Evolutionary conservation across 2,113 vertebrate species (phyloP).

Genomic region (Clupea harengus): DNA sequence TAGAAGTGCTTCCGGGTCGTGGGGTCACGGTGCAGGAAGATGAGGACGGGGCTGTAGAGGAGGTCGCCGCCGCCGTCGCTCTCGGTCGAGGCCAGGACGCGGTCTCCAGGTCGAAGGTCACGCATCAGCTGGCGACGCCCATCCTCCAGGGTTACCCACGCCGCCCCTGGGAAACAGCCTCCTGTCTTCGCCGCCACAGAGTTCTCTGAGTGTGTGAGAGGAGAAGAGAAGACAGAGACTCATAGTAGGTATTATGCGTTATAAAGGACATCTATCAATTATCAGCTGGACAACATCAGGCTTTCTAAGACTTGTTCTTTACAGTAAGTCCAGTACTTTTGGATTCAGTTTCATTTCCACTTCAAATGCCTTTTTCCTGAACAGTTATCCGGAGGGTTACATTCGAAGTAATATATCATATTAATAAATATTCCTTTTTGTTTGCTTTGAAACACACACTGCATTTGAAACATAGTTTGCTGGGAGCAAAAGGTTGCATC

Average conservation of each 20-base stretch:
- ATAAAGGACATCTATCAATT: no score
- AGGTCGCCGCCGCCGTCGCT: constrained; percentile 61
- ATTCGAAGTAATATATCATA: no score
- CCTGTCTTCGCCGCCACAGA: constrained; percentile 88
- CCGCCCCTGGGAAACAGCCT: constrained; percentile 86
- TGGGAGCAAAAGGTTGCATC: no score
- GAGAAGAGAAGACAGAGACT: no score
- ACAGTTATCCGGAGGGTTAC: neutral
- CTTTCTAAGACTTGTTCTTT: no score
- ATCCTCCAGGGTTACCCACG: constrained; percentile 74
- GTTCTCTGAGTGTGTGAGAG: constrained; percentile 74
- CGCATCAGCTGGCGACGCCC: constrained; percentile 72
- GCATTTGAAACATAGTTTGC: no score
- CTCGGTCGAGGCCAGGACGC: constrained; percentile 77
- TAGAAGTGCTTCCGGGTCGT: constrained; percentile 72
- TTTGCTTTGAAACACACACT: no score
- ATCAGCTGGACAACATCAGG: no score
- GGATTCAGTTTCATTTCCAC: neutral
- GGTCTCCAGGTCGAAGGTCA: constrained; percentile 78
- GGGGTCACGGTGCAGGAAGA: constrained; percentile 83
- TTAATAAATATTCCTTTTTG: no score
- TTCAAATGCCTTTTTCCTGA: neutral
- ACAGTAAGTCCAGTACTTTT: no score
- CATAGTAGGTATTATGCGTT: no score
- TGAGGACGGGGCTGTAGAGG: constrained; percentile 83